A percentile compares a stretch with the other conserved stretches of the same genome.
These are phyloP conservation scores for Volucella bombylans DNA, from an alignment of 2,888 invertebrate species.

Conservation along the genomic window DNA sequence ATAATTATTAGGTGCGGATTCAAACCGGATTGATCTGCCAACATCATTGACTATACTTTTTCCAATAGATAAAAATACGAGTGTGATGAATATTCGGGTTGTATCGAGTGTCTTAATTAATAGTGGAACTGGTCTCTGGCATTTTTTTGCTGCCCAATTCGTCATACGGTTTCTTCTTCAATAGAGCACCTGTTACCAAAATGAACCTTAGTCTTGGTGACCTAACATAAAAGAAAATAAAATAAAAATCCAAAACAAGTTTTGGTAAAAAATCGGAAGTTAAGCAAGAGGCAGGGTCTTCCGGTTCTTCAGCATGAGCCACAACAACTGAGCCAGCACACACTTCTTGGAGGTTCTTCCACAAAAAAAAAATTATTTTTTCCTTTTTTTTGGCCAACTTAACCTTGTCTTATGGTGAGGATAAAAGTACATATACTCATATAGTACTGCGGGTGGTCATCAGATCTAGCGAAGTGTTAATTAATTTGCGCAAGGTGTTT, in stretches of 20 bases:
- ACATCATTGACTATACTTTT: no score
- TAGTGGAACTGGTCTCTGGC: not conserved
- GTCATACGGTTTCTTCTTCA: slow-evolving; percentile 59
- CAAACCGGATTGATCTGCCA: no score
- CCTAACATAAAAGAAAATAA: slow-evolving; percentile 15
- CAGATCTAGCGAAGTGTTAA: slow-evolving; percentile 67
- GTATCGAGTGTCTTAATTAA: not conserved
- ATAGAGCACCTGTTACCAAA: slow-evolving; percentile 59
- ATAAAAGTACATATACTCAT: slow-evolving; percentile 61
- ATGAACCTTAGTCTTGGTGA: not conserved
- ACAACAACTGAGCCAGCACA: slow-evolving; percentile 37
- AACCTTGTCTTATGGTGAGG: slow-evolving; percentile 5
- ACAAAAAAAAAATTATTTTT: slow-evolving; percentile 1
- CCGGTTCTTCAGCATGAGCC: slow-evolving; percentile 70
- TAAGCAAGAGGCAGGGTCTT: slow-evolving; percentile 56
- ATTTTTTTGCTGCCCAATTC: slow-evolving; percentile 13
- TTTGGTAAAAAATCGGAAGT: slow-evolving; percentile 64
- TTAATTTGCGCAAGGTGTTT: slow-evolving; percentile 73
- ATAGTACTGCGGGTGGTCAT: slow-evolving; percentile 66
- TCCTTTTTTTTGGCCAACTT: not conserved
- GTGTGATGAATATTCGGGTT: no score
- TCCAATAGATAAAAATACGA: no score
- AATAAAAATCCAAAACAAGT: slow-evolving; percentile 35
- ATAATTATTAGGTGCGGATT: no score
- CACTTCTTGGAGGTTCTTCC: slow-evolving; percentile 24